Percentiles rank a stretch among this genome's conserved stretches.
Conservation (phyloP, 64 coral and sea anemone species). For the Montipora cactus region DNA sequence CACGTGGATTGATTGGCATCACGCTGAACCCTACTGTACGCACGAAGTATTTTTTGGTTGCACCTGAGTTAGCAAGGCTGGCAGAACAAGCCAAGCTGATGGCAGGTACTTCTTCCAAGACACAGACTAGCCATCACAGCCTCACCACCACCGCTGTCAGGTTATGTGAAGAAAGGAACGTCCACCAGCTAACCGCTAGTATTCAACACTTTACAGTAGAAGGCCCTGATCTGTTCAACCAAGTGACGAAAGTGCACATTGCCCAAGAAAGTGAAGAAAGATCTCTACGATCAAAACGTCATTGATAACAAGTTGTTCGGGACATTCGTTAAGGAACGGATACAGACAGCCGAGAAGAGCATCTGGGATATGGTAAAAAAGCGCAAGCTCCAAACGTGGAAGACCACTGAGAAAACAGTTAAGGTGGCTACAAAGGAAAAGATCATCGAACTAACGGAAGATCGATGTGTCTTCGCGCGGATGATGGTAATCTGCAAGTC, state of each 20-base stretch:
- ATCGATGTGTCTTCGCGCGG: conserved; percentile 27
- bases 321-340: conserved; percentile 49
- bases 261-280: conserved; percentile 51
- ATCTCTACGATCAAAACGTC: conserved; percentile 45
- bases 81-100: conserved; percentile 54
- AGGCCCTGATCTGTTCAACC: conserved; percentile 50
- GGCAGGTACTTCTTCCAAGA: conserved; percentile 28
- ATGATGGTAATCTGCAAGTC: conserved; percentile 43
- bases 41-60: conserved; percentile 59
- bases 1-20: conserved; percentile 53
- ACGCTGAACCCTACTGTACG: conserved; percentile 57
- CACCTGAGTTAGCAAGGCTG: conserved; percentile 49
- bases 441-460: conserved; percentile 59
- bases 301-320: conserved; percentile 20
- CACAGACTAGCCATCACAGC: conserved; percentile 30
- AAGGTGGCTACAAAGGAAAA: conserved; percentile 36
- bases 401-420: conserved; percentile 37
- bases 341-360: conserved; percentile 42
- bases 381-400: conserved; percentile 67
- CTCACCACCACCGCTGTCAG: neutral
- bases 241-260: conserved; percentile 50
- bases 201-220: conserved; percentile 20
- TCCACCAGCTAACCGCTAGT: conserved; percentile 16
- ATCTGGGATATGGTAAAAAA: conserved; percentile 65
- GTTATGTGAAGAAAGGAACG: conserved; percentile 14